Evolutionary conservation across 2,113 vertebrate species (phyloP).

Genomic region (Polypterus senegalus): DNA sequence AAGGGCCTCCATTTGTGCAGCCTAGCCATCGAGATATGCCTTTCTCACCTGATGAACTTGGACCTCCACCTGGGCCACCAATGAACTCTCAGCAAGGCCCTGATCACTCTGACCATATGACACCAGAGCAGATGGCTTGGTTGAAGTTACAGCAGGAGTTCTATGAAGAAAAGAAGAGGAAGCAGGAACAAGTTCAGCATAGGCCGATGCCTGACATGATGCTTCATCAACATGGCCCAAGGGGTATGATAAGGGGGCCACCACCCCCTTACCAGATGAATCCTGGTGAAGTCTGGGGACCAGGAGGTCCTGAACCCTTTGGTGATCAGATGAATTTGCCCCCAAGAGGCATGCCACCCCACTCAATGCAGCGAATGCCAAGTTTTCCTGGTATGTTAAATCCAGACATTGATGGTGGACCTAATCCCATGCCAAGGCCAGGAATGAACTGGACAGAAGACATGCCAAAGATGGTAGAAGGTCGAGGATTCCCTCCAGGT

Average conservation of each 20-base stretch:
- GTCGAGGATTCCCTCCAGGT: constrained; percentile 77
- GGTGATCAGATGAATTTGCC: constrained; percentile 82
- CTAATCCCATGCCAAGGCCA: constrained; percentile 61
- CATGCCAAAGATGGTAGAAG: constrained; percentile 87
- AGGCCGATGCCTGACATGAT: constrained; percentile 91
- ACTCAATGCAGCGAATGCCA: constrained; percentile 86
- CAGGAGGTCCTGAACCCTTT: constrained; percentile 73
- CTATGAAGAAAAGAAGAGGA: constrained; percentile 92
- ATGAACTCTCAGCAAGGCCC: constrained; percentile 65
- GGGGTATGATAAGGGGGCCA: constrained; percentile 80
- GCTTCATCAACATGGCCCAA: constrained; percentile 86
- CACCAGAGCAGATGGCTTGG: constrained; percentile 94
- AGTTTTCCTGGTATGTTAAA: constrained; percentile 91
- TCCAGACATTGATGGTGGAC: constrained; percentile 84
- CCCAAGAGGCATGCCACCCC: constrained; percentile 77
- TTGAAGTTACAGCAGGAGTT: constrained; percentile 96
- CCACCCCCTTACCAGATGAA: constrained; percentile 93
- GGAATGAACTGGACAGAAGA: constrained; percentile 93
- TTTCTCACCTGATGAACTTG: constrained; percentile 90
- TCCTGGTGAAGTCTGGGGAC: constrained; percentile 81
- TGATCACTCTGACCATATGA: constrained; percentile 91
- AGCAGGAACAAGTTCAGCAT: constrained; percentile 91
- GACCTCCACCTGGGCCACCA: constrained; percentile 57
- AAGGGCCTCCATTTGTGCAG: constrained; percentile 78
- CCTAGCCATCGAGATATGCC: constrained; percentile 86